Conservation (phyloP, 1,140 invertebrate genomes). For the Hydropsyche tenuis region DNA sequence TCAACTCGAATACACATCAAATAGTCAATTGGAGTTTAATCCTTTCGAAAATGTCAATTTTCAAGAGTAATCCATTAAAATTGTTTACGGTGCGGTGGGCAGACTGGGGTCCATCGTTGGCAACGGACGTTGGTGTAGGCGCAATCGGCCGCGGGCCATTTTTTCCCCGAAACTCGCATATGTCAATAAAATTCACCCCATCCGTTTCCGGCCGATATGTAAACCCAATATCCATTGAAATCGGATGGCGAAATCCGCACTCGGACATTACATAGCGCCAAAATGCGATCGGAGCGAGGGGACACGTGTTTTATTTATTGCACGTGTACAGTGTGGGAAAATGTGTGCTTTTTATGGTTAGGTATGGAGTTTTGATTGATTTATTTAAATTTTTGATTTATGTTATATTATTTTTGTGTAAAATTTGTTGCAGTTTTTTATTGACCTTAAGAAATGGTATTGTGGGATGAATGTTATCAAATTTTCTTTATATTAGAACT, state of each 20-base stretch:
- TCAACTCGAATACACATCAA: no score
- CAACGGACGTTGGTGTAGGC: constrained; percentile 31
- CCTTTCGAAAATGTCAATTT: constrained; percentile 17
- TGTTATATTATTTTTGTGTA: no score
- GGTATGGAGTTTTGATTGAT: no score
- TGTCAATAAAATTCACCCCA: constrained; percentile 50
- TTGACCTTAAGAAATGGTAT: no score
- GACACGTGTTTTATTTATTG: neutral
- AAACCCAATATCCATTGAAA: constrained; percentile 50
- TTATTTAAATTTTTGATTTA: no score
- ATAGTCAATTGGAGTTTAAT: neutral
- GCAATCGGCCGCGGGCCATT: constrained; percentile 43
- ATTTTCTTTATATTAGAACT: no score
- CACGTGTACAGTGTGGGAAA: neutral
- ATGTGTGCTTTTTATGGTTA: neutral
- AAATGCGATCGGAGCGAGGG: neutral
- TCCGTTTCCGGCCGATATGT: constrained; percentile 44
- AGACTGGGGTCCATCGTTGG: constrained; percentile 27
- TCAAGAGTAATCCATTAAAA: constrained; percentile 36
- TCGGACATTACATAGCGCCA: constrained; percentile 10
- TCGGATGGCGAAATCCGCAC: constrained; percentile 45
- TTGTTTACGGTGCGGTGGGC: constrained; percentile 33
- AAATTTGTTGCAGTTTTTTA: no score
- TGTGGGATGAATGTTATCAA: no score
- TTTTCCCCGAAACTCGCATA: constrained; percentile 41